Evolutionary conservation across 2,888 invertebrate species (phyloP), one percentile per base, ranked within the genome.

Genomic region (Bombylius major): DNA sequence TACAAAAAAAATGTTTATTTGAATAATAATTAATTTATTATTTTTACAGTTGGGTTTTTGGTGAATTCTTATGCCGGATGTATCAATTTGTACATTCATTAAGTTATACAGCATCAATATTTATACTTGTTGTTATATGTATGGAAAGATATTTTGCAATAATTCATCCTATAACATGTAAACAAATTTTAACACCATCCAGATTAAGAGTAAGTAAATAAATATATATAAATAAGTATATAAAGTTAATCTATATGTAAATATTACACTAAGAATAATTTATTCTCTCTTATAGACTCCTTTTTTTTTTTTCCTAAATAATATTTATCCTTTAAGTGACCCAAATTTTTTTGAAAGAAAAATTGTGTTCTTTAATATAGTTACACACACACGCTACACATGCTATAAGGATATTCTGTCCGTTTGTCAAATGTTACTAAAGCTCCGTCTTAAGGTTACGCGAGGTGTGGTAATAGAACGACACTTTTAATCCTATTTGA

Each of bases 61-160:
- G 91, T 5, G 83, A 86, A 66, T 87, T 90, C 67, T 77, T 94
- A 61, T 95, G 94, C 76, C 90, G 90, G 71, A 85, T 91, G 82
- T 92, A 93, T 75, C 87, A 90, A 76, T 92, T 92, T 69, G 84
- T 91, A 31, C 87, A 91, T 70, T 87, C 89, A 13, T 76, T 94
- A 62, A 90, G 91, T 70, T 92, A 92, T 75, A 90, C 91, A 3
- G 90, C 91, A 3, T 92, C 93, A 23, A 89, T 92, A 65, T 84
- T 91, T 67, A 92, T 94, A 61, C 76, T 94, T 60, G 88, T 93
- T 44, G 88, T 92, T 51, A 89, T 92, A 60, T 90, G 90, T 67
- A 84, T 87, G 51, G 92, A 92, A 70, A 77, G 90, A 61, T 92
- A 92, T 70, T 84, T 91, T 67, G 92, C 90, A 51, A 90, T 87